Evolutionary conservation across 2,113 vertebrate genomes (phyloP), one percentile per base, ranked within the genome.

Genomic region (Tragelaphus buxtoni): DNA sequence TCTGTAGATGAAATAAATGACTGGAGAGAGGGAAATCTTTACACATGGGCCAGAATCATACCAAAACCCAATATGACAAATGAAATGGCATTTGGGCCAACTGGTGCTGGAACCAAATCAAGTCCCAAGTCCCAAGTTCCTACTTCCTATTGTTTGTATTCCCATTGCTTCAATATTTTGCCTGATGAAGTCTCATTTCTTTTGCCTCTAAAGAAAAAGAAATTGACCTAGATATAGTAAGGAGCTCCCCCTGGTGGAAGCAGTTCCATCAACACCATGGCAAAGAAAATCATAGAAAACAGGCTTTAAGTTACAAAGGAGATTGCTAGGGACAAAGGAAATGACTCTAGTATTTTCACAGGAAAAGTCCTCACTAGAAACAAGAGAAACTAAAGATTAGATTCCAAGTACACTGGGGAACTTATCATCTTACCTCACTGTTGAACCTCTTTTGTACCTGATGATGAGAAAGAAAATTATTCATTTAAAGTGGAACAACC

Each of bases 161-260:
- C 9, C 60, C 51, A 77, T 20, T 87, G 79, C n/a, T 91, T 61
- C 91, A 61, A 28, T 86, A 76, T 90, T 92, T 95, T 91, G 58
- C 55, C 53, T 84, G 42, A 55, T 69, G 26, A 72, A 95, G 26
- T 91, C 61, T 90, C 77, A 32, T 86, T 90, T 88, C 94, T 85
- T 60, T 63, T 56, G n/a, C 45, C 51, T 96, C 61, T 61, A 77
- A 60, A 90, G 47, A 88, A 28, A 92, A 80, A 65, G 35, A 60
- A 87, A 81, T 30, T 65, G 32, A 74, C 0, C 8, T 88, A 69
- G 5, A 35, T 26, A 35, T 53, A 58, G 88, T 63, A 88, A 94
- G 8, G 72, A 49, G 93, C 53, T 4, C 97, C 97, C 95, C 81
- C 97, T 97, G 55, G 96, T 97, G 97, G 96, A 93, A 82, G 14